Conservation (phyloP, 2,797 vertebrate genomes). For the Lepus oiostolus region DNA sequence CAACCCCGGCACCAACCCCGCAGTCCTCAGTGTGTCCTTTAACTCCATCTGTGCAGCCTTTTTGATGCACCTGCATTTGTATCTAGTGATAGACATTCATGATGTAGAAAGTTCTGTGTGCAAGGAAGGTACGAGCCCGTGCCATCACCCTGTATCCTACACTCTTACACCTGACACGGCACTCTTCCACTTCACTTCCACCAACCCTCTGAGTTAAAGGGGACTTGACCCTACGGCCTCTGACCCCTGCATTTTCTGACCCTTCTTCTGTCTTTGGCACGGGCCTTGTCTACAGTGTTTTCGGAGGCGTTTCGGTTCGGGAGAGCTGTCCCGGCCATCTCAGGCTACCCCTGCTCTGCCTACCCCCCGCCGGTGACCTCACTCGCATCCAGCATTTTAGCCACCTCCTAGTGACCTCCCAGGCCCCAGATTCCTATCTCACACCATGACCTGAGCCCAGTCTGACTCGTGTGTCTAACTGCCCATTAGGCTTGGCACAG, state of each 20-base stretch:
- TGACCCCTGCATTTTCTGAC: background rate
- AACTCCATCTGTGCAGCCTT: too few relatives aligned
- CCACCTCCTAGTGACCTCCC: background rate
- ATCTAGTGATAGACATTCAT: too few relatives aligned
- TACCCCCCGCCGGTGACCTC: background rate
- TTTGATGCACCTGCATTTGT: too few relatives aligned
- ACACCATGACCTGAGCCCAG: background rate
- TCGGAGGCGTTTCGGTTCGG: background rate
- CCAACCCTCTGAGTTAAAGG: background rate
- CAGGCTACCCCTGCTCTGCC: background rate
- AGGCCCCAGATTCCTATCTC: background rate
- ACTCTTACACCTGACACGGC: background rate
- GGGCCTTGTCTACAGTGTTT: background rate
- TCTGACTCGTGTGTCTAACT: background rate
- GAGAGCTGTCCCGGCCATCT: background rate
- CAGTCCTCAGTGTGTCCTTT: too few relatives aligned
- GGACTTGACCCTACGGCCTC: background rate
- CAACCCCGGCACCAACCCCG: too few relatives aligned
- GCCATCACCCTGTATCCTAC: background rate
- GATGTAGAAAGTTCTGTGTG: too few relatives aligned
- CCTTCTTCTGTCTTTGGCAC: background rate
- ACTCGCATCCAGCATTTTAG: background rate
- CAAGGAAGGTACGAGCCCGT: background rate
- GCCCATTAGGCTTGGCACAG: background rate
- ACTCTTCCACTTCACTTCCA: background rate